Conservation (phyloP, 2,113 vertebrate species). For the Noctilio leporinus region DNA sequence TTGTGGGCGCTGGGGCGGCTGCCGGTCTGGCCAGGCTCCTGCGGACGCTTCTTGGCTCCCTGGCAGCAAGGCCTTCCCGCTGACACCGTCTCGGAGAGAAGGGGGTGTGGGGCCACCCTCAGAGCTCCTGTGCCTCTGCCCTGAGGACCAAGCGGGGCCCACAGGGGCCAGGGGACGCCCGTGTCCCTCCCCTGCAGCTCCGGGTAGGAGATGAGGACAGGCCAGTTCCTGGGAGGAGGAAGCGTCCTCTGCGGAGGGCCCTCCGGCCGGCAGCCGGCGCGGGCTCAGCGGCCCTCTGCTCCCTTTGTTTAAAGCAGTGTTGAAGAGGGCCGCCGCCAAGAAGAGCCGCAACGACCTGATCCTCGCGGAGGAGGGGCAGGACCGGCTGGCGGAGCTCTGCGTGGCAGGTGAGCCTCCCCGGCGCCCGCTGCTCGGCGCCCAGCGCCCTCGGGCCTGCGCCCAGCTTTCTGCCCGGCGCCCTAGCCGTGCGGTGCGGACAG, state of each 20-base stretch:
- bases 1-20: no score
- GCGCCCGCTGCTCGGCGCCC: not conserved
- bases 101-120: not conserved
- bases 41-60: not conserved
- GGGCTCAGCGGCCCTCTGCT: not conserved
- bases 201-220: not conserved
- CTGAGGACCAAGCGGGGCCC: not conserved
- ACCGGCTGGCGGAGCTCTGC: constrained; percentile 95
- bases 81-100: not conserved
- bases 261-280: not conserved
- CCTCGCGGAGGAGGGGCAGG: constrained; percentile 94
- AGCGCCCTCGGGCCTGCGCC: fast-evolving
- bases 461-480: not conserved
- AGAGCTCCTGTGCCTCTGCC: not conserved
- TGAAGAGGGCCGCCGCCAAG: constrained; percentile 93
- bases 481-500: fast-evolving
- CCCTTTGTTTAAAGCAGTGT: constrained; percentile 80
- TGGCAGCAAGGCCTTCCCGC: not conserved
- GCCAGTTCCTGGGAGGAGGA: fast-evolving
- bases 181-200: not conserved
- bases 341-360: constrained; percentile 96
- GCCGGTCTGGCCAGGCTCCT: not conserved
- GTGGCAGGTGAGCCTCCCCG: constrained; percentile 89
- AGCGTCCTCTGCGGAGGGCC: no score
- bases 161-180: fast-evolving